Evolutionary conservation across 2,888 invertebrate species (phyloP), one percentile per base, ranked within the genome.

Genomic region (Folsomia manolachei): DNA sequence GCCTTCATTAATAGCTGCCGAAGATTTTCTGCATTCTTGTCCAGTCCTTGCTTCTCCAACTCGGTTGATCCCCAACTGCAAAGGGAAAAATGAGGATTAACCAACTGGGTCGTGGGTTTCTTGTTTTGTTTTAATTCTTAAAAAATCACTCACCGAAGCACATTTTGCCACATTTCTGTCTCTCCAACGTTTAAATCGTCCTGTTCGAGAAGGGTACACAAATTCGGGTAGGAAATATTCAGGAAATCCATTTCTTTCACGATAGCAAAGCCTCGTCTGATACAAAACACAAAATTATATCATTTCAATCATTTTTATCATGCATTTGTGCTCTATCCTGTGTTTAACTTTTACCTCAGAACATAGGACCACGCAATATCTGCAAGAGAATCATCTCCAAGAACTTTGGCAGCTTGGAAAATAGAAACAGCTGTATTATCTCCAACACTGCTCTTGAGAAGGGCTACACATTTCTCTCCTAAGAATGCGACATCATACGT

Each of bases 141-240:
- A 21, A 14, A 53, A 19, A 7, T 7, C 14, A 27, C n/a, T 60
- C 65, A 75, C 75, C 74, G 67, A 27, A 78, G 70, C n/a, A 74
- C 25, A 52, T 72, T 70, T 62, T 75, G 75, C 70, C 74, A 78
- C 24, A 78, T 61, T 67, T 78, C 77, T 0, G 75, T 75, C 52
- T 78, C 77, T 2, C 77, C 77, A n/a, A 75, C 77, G 61, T 78
- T 78, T 52, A 78, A 63, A 27, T 78, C 75, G 62, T 78, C 75
- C 24, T 78, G 77, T 26, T 78, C 77, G 53, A 78, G 21, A 1
- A 78, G 39, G 2, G 60, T 73, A 27, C 74, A 74, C 14, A 78
- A 56, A 64, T 75, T 78, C 27, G 69, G 27, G 52, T 74, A 75
- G n/a, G 65, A 69, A 25, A 78, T 72, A n/a, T 78, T 74, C 63